Conservation (phyloP, 2,888 invertebrate species). For the Macrophya annulata region DNA sequence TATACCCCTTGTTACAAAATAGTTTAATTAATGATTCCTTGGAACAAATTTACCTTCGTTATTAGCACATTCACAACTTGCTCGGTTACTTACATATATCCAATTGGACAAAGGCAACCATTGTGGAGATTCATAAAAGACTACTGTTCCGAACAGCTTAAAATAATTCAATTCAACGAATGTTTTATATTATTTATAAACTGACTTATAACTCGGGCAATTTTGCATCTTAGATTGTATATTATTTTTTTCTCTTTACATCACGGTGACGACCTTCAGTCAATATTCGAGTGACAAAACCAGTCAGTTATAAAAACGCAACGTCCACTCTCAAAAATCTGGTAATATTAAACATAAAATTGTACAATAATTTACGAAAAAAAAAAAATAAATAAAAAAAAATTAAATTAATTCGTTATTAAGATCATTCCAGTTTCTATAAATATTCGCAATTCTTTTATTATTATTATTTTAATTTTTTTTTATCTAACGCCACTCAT, state of each 20-base stretch:
- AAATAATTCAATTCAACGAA: slow-evolving; percentile 78
- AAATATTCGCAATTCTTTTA: slow-evolving; percentile 21
- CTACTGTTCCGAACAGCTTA: slow-evolving; percentile 74
- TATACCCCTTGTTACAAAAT: slow-evolving; percentile 70
- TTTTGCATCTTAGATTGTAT: slow-evolving; percentile 11
- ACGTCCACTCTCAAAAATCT: background rate
- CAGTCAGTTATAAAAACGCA: background rate
- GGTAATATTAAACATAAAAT: background rate
- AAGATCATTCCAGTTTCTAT: background rate
- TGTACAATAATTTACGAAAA: background rate
- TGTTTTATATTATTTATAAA: slow-evolving; percentile 60
- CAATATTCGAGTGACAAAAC: background rate
- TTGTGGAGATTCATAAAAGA: slow-evolving; percentile 76
- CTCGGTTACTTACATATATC: slow-evolving; percentile 65
- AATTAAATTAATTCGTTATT: too few species aligned
- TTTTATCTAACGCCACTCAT: slow-evolving; percentile 4
- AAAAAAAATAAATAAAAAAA: too few species aligned
- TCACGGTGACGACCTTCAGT: too few species aligned
- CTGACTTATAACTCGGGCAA: slow-evolving; percentile 4
- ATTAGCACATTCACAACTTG: slow-evolving; percentile 76
- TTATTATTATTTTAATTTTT: too few species aligned
- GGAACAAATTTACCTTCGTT: slow-evolving; percentile 77
- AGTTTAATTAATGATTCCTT: slow-evolving; percentile 78
- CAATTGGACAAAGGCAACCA: slow-evolving; percentile 74
- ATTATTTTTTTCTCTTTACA: too few species aligned